These are phyloP conservation scores for Tenthredo amoena DNA, from an alignment of 2,888 invertebrate genomes.

Conservation along the genomic window DNA sequence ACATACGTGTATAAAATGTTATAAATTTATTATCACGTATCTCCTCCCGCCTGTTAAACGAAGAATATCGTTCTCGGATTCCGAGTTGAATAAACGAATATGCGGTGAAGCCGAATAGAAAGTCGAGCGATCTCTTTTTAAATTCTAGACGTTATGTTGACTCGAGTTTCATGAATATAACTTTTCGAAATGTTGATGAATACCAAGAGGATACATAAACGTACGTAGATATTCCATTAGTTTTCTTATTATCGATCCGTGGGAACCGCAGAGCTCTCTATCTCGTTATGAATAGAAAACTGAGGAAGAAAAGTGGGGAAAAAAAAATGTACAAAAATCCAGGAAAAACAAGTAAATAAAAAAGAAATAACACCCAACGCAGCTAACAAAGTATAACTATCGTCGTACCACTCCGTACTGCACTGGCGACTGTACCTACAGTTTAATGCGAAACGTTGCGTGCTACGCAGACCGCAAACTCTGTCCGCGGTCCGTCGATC, in stretches of 20 bases:
- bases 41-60: neutral
- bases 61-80: neutral
- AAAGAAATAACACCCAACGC: neutral
- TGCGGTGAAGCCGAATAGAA: conserved; percentile 24
- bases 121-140: neutral
- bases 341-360: neutral
- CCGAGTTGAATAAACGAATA: neutral
- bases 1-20: too few relatives aligned
- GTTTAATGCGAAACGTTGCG: conserved; percentile 31
- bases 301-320: neutral
- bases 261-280: neutral
- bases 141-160: neutral
- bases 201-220: neutral
- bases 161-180: neutral
- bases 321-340: neutral
- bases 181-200: neutral
- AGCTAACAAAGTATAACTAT: conserved; percentile 11
- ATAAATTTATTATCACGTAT: neutral
- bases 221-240: neutral
- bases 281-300: neutral
- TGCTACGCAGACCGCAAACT: conserved; percentile 48
- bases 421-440: neutral
- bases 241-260: neutral
- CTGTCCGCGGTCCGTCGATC: conserved; percentile 9
- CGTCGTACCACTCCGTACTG: conserved; percentile 38